A percentile compares a stretch with the other conserved stretches of the same genome.
Evolutionary conservation across 2,797 vertebrate species (phyloP).

Genomic region (Gymnocypris eckloni): DNA sequence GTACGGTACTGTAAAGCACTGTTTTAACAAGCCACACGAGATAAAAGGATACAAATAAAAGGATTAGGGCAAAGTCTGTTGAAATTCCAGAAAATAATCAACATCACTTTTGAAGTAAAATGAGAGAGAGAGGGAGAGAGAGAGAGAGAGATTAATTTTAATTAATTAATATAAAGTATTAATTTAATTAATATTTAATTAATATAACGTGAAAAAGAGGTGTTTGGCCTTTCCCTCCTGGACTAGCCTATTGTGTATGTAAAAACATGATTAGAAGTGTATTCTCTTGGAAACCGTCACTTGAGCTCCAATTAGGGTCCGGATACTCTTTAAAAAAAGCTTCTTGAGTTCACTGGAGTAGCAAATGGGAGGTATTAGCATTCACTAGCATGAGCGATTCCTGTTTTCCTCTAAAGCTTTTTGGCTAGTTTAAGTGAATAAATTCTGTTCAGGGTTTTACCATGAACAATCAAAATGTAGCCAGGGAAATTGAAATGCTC

Average conservation of each 20-base stretch:
- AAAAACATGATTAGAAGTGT: neutral
- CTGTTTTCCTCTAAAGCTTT: neutral
- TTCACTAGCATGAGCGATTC: neutral
- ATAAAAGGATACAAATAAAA: slow-evolving; percentile 58
- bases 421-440: neutral
- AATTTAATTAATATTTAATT: too few relatives aligned
- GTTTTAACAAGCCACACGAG: slow-evolving; percentile 3
- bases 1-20: neutral
- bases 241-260: neutral
- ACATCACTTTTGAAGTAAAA: neutral
- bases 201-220: neutral
- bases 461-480: neutral
- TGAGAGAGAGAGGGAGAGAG: too few relatives aligned
- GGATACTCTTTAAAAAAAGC: neutral
- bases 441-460: neutral
- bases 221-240: neutral
- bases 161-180: too few relatives aligned
- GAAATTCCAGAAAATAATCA: neutral
- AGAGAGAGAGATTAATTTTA: neutral
- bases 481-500: neutral
- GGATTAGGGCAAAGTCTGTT: neutral
- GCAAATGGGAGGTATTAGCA: neutral
- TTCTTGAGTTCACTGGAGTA: neutral
- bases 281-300: neutral
- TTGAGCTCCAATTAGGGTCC: neutral